Evolutionary conservation across 2,888 invertebrate species (phyloP).

Genomic region (Brenthis ino): DNA sequence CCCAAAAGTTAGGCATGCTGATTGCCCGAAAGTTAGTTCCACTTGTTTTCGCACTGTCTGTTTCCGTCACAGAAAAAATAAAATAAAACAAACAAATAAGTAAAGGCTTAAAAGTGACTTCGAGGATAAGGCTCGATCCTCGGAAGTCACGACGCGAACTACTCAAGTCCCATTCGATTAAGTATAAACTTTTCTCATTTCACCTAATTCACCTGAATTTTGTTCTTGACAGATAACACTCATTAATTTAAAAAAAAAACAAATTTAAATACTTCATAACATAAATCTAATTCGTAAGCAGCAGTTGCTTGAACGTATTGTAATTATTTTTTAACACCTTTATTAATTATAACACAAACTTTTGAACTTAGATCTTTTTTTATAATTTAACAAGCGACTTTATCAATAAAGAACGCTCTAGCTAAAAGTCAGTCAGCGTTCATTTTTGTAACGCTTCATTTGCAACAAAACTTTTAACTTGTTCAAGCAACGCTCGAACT

Average conservation of each 20-base stretch:
- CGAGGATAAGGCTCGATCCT: conserved; percentile 55
- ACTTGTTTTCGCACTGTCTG: conserved; percentile 70
- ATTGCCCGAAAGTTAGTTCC: conserved; percentile 78
- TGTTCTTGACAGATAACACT: conserved; percentile 5
- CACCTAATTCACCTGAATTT: conserved; percentile 23
- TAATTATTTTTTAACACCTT: conserved; percentile 4
- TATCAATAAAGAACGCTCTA: conserved; percentile 25
- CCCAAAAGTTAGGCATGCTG: conserved; percentile 74
- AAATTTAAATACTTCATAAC: not conserved
- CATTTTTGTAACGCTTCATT: conserved; percentile 74
- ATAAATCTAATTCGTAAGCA: not conserved
- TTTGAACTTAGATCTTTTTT: conserved; percentile 3
- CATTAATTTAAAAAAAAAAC: conserved; percentile 8
- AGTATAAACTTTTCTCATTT: conserved; percentile 30
- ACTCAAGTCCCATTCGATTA: conserved; percentile 40
- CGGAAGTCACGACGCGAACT: conserved; percentile 46
- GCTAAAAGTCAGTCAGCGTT: conserved; percentile 51
- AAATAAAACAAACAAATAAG: conserved; percentile 78
- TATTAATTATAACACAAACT: not conserved
- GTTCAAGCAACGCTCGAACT: conserved; percentile 58
- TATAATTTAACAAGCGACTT: conserved; percentile 20
- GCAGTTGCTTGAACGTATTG: no score
- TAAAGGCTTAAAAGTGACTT: conserved; percentile 76
- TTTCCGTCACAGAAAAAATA: conserved; percentile 71
- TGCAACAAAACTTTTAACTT: conserved; percentile 71